Conservation (phyloP, 2,797 vertebrate species). For the Lophotriccus pileatus region DNA sequence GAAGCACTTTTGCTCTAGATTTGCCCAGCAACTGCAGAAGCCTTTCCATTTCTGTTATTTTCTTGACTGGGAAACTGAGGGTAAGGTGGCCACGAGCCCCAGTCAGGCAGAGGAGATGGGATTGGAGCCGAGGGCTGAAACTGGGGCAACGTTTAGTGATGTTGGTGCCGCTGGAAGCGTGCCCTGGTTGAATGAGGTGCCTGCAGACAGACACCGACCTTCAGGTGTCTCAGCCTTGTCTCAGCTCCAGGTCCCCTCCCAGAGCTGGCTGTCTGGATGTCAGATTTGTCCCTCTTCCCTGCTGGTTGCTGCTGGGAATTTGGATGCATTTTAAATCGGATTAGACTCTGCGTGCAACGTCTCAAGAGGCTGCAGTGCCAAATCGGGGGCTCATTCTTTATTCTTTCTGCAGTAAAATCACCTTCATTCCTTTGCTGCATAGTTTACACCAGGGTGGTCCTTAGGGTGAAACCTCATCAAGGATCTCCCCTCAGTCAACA, state of each 20-base stretch:
- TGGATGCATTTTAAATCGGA: constrained; percentile 1
- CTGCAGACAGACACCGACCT: not conserved
- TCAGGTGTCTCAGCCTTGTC: not conserved
- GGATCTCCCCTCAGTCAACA: too few relatives aligned
- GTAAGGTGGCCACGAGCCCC: not conserved
- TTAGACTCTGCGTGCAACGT: not conserved
- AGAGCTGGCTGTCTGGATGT: not conserved
- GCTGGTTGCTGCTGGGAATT: not conserved
- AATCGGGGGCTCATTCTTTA: not conserved
- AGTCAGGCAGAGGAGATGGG: not conserved
- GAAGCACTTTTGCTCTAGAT: not conserved
- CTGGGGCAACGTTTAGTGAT: not conserved
- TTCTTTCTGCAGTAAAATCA: not conserved
- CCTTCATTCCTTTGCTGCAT: not conserved
- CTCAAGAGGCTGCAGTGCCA: not conserved
- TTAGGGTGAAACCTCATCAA: not conserved
- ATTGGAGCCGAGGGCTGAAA: not conserved
- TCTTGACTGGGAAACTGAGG: not conserved
- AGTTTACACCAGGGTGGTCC: not conserved
- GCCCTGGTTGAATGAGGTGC: not conserved
- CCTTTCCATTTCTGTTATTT: not conserved
- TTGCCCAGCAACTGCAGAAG: not conserved
- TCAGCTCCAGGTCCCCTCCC: not conserved
- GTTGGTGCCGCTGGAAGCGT: not conserved
- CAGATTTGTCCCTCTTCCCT: not conserved